Base-by-base conservation (phyloP, 2,888 invertebrate genomes). In the Neria commutata region DNA sequence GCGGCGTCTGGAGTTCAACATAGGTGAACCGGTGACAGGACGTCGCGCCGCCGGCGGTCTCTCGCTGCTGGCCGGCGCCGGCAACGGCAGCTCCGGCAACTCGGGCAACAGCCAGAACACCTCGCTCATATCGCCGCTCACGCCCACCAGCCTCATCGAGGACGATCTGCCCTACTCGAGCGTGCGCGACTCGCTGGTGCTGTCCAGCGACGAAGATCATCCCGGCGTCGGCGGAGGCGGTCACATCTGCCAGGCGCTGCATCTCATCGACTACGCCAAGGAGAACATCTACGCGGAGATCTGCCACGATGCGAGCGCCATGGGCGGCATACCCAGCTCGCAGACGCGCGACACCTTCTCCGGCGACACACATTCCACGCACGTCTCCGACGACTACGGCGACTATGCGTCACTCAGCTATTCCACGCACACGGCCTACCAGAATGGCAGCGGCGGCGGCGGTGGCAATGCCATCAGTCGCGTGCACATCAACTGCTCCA, bases 281-380 rank as follows among this genome's bases (percentile, higher is more conserved):
- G 89, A 89, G 70, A 89, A 89, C 69, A 89, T 89, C 68, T 89
- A 89, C 73, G 88, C 89, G 51, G 89, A 89, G 79, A 89, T 89
- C 59, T 89, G 88, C 63, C 76, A 79, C 34, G 71, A 73, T 53
- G 67, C 66, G 19, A 67, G 62, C 58, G 63, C 67, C 54, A 66
- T 66, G 61, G 67, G 66, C 49, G 69, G 68, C 51, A 62, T 66
- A 50, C 68, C 65, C 11, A 60, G 56, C 37, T 73, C 75, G 25
- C 70, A 71, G 29, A 73, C 72, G 25, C 71, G 71, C 42, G 72
- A 74, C 45, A 71, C 68, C 16, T 67, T 69, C 58, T 71, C 72
- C 37, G 58, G 63, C 40, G 66, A 68, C 55, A 74, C 77, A 50
- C 75, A 74, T 61, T 55, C 72, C 46, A 74, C 73, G 17, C 63